phyloP scores from a whole-genome alignment of 2,113 vertebrate genomes.

The Forbesichthys papilliferus region DNA sequence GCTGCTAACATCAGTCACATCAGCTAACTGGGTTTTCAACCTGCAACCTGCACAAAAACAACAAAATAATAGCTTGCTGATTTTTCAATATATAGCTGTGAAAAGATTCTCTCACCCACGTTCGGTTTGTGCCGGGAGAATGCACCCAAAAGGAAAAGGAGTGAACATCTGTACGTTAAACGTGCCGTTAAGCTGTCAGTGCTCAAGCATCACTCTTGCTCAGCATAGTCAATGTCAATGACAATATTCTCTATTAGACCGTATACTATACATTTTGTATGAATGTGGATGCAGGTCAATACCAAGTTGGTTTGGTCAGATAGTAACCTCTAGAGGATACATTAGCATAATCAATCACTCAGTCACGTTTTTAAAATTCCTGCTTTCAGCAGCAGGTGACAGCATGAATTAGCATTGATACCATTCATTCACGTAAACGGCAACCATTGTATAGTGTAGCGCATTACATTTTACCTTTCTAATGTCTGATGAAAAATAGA shows the following conservation, averaged over 20 bases:
- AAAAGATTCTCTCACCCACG: not conserved
- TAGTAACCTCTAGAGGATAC: conserved; percentile 68
- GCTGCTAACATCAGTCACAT: conserved; percentile 43
- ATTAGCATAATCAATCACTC: conserved; percentile 72
- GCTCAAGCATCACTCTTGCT: not conserved
- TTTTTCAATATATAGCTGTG: conserved; percentile 5
- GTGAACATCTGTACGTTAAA: not conserved
- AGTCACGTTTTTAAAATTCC: conserved; percentile 64
- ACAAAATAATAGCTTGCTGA: conserved; percentile 9
- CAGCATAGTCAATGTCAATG: not conserved
- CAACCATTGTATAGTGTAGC: not conserved
- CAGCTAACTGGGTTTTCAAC: conserved; percentile 37
- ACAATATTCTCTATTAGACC: not conserved
- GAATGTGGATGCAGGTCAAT: conserved; percentile 18
- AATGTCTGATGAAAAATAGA: conserved; percentile 60
- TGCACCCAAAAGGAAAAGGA: not conserved
- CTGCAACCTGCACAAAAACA: conserved; percentile 19
- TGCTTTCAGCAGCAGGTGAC: conserved; percentile 74
- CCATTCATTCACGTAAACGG: conserved; percentile 47
- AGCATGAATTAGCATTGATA: conserved; percentile 69
- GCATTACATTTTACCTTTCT: conserved; percentile 36
- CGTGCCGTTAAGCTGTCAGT: not conserved
- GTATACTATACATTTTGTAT: not conserved
- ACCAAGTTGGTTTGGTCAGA: conserved; percentile 37
- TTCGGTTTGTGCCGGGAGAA: not conserved